These are phyloP conservation scores for Echeneis naucrates DNA, from an alignment of 2,797 vertebrate genomes.

Conservation along the genomic window DNA sequence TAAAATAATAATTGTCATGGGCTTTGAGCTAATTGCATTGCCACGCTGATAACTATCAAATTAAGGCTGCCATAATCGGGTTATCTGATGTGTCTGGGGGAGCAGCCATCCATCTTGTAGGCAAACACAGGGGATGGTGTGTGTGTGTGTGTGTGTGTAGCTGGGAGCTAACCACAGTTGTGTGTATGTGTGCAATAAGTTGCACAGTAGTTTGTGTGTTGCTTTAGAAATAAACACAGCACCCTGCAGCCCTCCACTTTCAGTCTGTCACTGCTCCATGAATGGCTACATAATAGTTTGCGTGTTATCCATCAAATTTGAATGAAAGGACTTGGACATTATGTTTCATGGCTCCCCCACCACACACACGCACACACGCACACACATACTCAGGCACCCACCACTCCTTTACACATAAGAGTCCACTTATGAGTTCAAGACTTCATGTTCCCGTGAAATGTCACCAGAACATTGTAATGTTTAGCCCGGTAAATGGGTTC, in stretches of 20 bases:
- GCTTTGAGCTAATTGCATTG: constrained; percentile 52
- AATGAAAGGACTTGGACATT: constrained; percentile 41
- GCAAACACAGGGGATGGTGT: constrained; percentile 45
- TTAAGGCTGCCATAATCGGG: constrained; percentile 62
- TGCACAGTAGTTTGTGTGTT: constrained; percentile 44
- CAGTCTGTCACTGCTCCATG: constrained; percentile 12
- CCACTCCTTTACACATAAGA: too few relatives aligned
- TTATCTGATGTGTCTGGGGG: constrained; percentile 66
- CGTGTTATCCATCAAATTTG: constrained; percentile 46
- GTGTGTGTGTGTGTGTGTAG: neutral
- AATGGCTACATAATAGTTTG: constrained; percentile 41
- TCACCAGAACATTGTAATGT: neutral
- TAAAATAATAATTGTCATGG: constrained; percentile 57
- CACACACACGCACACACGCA: too few relatives aligned
- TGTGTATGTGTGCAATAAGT: constrained; percentile 53
- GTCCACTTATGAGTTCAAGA: neutral
- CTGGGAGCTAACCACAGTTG: constrained; percentile 11
- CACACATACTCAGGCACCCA: too few relatives aligned
- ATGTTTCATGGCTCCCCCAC: constrained; percentile 42
- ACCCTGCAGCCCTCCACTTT: constrained; percentile 23
- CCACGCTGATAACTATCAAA: constrained; percentile 56
- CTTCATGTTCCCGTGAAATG: neutral
- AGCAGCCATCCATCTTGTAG: constrained; percentile 76
- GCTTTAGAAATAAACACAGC: constrained; percentile 33
- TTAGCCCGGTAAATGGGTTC: neutral